phyloP scores from a whole-genome alignment of 2,888 invertebrate genomes.

The Noctua janthina region DNA sequence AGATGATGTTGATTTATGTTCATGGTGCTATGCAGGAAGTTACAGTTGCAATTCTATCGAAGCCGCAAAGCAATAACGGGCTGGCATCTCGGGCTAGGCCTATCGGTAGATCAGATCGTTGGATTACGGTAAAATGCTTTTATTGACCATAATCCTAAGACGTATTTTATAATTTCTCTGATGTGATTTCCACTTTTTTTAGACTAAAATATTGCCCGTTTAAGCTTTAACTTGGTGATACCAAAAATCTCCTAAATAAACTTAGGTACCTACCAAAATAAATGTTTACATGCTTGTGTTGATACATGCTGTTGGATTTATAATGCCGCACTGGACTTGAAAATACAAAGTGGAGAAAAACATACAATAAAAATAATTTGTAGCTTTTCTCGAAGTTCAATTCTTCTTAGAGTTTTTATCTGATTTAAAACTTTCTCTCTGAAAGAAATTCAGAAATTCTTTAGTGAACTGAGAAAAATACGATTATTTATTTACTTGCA shows the following conservation, averaged over 20 bases:
- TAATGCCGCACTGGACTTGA: neutral
- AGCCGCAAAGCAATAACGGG: slow-evolving; percentile 49
- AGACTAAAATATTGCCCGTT: neutral
- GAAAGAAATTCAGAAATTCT: neutral
- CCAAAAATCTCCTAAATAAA: no score
- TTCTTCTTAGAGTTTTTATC: neutral
- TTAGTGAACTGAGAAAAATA: neutral
- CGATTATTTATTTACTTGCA: neutral
- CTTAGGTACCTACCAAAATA: no score
- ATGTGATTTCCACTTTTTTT: neutral
- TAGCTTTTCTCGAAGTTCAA: neutral
- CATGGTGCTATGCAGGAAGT: slow-evolving; percentile 1
- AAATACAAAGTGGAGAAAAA: neutral
- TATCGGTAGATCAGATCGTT: slow-evolving; percentile 11
- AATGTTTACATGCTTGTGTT: neutral
- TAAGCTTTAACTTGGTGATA: neutral
- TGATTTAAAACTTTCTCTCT: neutral
- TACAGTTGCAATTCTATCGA: slow-evolving; percentile 36
- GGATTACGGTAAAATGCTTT: slow-evolving; percentile 15
- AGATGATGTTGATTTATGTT: neutral
- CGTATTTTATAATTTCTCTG: neutral
- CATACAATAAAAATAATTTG: no score
- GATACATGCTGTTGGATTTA: neutral
- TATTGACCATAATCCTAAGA: neutral
- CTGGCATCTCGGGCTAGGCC: neutral